phyloP scores from a whole-genome alignment of 2,797 vertebrate genomes.

The Tenualosa ilisha region DNA sequence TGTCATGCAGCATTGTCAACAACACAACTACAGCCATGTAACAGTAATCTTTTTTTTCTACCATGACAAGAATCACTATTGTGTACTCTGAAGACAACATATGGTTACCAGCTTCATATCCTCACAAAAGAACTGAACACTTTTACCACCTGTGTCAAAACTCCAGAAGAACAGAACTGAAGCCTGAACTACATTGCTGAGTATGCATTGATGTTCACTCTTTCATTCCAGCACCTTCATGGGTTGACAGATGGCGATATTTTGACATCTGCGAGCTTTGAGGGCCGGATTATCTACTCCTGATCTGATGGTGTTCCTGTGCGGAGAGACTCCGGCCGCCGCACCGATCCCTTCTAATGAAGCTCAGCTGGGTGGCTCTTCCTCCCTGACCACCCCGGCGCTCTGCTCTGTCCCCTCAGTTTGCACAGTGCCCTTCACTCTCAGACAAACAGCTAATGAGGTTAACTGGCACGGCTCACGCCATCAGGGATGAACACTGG shows the following conservation, averaged over 20 bases:
- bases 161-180: background rate
- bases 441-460: slow-evolving; percentile 32
- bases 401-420: background rate
- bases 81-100: background rate
- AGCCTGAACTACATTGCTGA: background rate
- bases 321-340: background rate
- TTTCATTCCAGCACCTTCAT: background rate
- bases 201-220: background rate
- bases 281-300: background rate
- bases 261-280: background rate
- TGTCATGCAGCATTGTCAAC: background rate
- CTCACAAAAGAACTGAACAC: background rate
- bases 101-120: background rate
- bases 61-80: background rate
- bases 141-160: background rate
- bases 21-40: background rate
- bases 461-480: slow-evolving; percentile 24
- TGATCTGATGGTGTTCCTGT: background rate
- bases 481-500: background rate
- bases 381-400: slow-evolving; percentile 8
- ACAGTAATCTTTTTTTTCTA: background rate
- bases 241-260: background rate
- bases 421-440: slow-evolving; percentile 7
- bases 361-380: slow-evolving; percentile 14
- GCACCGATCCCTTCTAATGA: background rate